phyloP scores from a whole-genome alignment of 2,113 vertebrate species.

The Calcarius ornatus region DNA sequence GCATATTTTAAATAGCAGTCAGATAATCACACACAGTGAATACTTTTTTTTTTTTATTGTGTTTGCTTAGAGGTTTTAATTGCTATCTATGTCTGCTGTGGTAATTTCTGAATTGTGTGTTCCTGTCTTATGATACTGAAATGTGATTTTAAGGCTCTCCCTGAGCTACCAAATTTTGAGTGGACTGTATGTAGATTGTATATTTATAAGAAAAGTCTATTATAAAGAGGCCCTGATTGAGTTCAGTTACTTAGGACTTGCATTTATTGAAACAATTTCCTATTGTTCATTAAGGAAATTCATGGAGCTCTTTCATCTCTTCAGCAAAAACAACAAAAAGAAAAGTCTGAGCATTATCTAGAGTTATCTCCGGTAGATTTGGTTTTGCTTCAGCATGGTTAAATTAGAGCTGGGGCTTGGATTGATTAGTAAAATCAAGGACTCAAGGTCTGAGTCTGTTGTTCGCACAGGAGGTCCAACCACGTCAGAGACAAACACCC shows the following conservation, averaged over 20 bases:
- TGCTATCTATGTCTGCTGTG: neutral
- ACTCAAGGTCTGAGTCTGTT: fast-evolving
- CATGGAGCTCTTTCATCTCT: neutral
- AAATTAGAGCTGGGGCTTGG: neutral
- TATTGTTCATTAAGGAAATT: neutral
- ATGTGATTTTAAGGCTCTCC: neutral
- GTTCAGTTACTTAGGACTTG: neutral
- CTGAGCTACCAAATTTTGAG: neutral
- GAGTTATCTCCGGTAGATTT: neutral
- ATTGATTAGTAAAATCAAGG: neutral
- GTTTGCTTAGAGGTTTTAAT: neutral
- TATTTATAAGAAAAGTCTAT: neutral
- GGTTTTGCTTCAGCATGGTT: neutral
- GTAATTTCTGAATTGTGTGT: neutral
- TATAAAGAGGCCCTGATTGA: neutral
- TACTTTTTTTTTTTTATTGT: neutral
- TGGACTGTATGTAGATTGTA: neutral
- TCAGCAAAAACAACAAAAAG: neutral
- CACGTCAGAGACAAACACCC: neutral
- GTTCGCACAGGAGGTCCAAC: neutral
- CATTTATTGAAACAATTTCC: neutral
- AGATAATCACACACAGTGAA: neutral
- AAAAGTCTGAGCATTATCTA: neutral
- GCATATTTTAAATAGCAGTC: neutral
- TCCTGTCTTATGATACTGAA: neutral